Evolutionary conservation across 1,140 invertebrate genomes (phyloP).

Genomic region (Protaetia brevitarsis): DNA sequence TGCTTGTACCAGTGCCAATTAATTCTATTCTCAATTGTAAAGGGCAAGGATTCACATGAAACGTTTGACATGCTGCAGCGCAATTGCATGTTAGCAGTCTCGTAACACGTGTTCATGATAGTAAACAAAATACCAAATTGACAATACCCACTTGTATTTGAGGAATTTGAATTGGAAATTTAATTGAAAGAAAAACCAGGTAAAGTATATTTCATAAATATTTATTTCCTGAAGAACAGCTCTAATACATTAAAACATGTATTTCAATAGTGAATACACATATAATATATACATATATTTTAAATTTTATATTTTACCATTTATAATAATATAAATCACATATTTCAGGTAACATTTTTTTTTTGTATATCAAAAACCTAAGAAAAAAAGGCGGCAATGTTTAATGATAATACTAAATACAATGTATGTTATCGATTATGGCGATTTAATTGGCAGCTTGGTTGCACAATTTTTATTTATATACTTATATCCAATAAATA

Average conservation of each 20-base stretch:
- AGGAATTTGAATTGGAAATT: too few species aligned
- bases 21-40: conserved; percentile 16
- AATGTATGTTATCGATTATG: too few species aligned
- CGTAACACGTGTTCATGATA: neutral
- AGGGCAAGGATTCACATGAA: neutral
- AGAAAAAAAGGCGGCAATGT: neutral
- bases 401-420: neutral
- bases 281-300: too few species aligned
- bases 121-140: neutral
- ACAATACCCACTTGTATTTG: too few species aligned
- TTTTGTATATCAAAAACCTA: neutral
- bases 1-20: conserved; percentile 11
- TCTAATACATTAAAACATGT: conserved; percentile 12
- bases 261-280: too few species aligned
- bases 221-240: conserved; percentile 3
- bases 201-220: neutral
- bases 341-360: conserved; percentile 7
- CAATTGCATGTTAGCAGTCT: too few species aligned
- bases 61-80: neutral
- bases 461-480: neutral
- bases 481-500: neutral
- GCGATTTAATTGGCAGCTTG: neutral
- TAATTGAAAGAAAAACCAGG: neutral
- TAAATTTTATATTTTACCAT: neutral
- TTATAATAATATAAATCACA: conserved; percentile 16